A percentile compares a stretch with the other conserved stretches of the same genome.
Conservation (phyloP, 2,888 invertebrate species). For the Hypena proboscidalis region DNA sequence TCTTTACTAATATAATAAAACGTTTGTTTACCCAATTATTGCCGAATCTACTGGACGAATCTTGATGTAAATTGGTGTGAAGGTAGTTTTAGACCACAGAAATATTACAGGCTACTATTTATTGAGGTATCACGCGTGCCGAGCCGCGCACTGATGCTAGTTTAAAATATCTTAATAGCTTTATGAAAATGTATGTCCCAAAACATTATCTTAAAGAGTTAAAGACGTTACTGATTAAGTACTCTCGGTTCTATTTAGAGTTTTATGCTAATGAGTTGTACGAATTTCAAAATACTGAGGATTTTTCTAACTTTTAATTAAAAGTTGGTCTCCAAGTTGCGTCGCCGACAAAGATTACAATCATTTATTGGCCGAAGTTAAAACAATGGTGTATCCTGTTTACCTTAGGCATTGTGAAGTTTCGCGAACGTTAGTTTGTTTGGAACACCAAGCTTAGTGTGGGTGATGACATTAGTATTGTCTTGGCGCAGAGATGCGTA, state of each 20-base stretch:
- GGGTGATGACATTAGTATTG: conserved; percentile 49
- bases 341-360: conserved; percentile 39
- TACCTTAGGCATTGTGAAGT: conserved; percentile 42
- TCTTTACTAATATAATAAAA: too few species aligned
- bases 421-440: conserved; percentile 38
- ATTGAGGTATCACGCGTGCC: too few species aligned
- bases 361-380: conserved; percentile 44
- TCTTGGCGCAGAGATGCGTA: conserved; percentile 37
- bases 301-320: conserved; percentile 37
- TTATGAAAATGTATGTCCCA: conserved; percentile 2
- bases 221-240: background rate
- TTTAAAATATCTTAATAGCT: too few species aligned
- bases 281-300: conserved; percentile 16
- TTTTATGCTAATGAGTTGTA: conserved; percentile 16
- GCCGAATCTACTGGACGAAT: too few species aligned
- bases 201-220: background rate
- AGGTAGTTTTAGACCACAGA: too few species aligned
- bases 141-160: too few species aligned
- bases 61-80: too few species aligned
- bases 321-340: conserved; percentile 31
- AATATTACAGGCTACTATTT: too few species aligned
- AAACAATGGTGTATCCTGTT: conserved; percentile 44
- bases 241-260: background rate
- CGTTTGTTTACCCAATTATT: too few species aligned
- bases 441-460: conserved; percentile 41